phyloP scores from a whole-genome alignment of 1,140 invertebrate species.

The Leptinotarsa undecemlineata region DNA sequence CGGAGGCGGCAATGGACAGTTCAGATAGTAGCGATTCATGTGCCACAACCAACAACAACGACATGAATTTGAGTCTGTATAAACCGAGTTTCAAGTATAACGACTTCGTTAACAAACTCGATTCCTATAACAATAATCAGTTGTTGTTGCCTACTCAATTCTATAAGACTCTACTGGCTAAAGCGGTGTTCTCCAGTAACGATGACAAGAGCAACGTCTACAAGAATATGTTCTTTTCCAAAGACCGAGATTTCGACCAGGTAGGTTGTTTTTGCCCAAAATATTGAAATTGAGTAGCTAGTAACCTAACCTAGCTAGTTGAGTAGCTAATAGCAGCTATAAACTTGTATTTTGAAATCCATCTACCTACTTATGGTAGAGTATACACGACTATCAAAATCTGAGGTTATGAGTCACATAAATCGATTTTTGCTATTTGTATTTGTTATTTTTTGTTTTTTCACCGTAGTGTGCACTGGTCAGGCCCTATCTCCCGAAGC shows the following conservation, averaged over 20 bases:
- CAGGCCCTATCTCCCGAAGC: too few relatives aligned
- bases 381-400: too few relatives aligned
- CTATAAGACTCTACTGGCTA: conserved; percentile 76
- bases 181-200: conserved; percentile 60
- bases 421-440: not conserved
- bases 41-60: conserved; percentile 44
- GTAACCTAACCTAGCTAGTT: too few relatives aligned
- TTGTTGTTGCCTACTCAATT: conserved; percentile 74
- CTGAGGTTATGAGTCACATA: not conserved
- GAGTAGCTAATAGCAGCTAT: not conserved
- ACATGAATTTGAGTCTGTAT: conserved; percentile 42
- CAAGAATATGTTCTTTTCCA: conserved; percentile 54
- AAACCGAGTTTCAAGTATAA: conserved; percentile 51
- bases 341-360: too few relatives aligned
- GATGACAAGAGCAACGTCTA: conserved; percentile 54
- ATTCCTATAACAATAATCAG: conserved; percentile 54
- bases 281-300: not conserved
- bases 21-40: conserved; percentile 50
- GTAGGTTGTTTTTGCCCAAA: conserved; percentile 31
- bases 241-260: conserved; percentile 54
- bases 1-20: conserved; percentile 48
- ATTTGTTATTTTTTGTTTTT: too few relatives aligned
- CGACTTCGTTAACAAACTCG: conserved; percentile 54
- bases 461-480: too few relatives aligned
- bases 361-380: too few relatives aligned